Evolutionary conservation across 2,797 vertebrate species (phyloP).

Genomic region (Caiman crocodilus): DNA sequence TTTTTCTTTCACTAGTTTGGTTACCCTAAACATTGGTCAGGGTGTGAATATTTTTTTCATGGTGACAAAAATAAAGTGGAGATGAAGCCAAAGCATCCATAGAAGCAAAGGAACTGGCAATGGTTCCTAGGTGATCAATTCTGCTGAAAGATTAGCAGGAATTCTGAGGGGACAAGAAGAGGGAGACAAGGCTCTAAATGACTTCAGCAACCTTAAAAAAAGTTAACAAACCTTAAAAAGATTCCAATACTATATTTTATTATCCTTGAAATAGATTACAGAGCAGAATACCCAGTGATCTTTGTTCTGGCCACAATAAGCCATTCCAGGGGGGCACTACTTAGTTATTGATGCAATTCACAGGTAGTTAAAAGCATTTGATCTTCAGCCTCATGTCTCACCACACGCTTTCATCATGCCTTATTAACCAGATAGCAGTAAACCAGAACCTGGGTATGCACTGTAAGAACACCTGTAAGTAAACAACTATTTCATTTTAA

Average conservation of each 20-base stretch:
- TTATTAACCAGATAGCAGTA: too few relatives aligned
- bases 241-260: background rate
- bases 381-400: background rate
- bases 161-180: background rate
- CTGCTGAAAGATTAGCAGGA: background rate
- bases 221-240: background rate
- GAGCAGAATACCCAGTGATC: background rate
- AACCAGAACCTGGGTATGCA: background rate
- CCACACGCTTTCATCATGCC: background rate
- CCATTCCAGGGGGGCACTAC: background rate
- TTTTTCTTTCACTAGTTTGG: background rate
- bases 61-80: background rate
- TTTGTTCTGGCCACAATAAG: background rate
- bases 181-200: background rate
- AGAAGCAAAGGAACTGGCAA: background rate
- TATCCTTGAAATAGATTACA: background rate
- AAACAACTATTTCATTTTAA: slow-evolving; percentile 4
- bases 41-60: background rate
- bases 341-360: slow-evolving; percentile 21
- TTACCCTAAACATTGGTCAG: background rate
- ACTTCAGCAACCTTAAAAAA: background rate
- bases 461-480: background rate
- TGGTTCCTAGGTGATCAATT: background rate
- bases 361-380: background rate
- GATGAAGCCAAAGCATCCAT: background rate